Evolutionary conservation across 2,797 vertebrate species (phyloP).

Genomic region (Urophycis tenuis): DNA sequence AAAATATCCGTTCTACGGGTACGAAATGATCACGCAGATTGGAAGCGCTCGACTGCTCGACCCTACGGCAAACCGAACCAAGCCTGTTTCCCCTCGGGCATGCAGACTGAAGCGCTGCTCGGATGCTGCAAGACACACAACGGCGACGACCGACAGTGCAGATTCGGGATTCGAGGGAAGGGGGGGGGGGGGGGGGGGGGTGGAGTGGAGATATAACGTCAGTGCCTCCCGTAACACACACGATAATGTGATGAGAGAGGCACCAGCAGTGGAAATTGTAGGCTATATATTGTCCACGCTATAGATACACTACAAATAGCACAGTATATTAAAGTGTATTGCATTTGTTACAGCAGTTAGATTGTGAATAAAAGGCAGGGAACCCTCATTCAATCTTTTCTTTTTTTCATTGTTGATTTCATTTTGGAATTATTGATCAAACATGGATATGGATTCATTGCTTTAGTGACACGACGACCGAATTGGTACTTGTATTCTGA

Average conservation of each 20-base stretch:
- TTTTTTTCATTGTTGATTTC: background rate
- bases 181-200: constrained; percentile 6
- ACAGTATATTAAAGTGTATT: background rate
- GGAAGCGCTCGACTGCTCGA: background rate
- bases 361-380: background rate
- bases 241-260: constrained; percentile 4
- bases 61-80: background rate
- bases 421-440: background rate
- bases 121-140: background rate
- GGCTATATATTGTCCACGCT: background rate
- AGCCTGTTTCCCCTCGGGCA: background rate
- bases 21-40: background rate
- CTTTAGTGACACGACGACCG: background rate
- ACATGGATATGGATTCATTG: background rate
- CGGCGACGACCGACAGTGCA: background rate
- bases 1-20: background rate
- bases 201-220: constrained; percentile 8
- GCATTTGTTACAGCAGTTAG: background rate
- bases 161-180: constrained; percentile 3
- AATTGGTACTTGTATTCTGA: background rate
- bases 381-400: background rate
- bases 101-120: background rate
- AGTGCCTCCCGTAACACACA: background rate
- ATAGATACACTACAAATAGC: background rate
- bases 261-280: constrained; percentile 28